Evolutionary conservation across 2,888 invertebrate species (phyloP), one percentile per base, ranked within the genome.

Genomic region (Oasisia sp.): DNA sequence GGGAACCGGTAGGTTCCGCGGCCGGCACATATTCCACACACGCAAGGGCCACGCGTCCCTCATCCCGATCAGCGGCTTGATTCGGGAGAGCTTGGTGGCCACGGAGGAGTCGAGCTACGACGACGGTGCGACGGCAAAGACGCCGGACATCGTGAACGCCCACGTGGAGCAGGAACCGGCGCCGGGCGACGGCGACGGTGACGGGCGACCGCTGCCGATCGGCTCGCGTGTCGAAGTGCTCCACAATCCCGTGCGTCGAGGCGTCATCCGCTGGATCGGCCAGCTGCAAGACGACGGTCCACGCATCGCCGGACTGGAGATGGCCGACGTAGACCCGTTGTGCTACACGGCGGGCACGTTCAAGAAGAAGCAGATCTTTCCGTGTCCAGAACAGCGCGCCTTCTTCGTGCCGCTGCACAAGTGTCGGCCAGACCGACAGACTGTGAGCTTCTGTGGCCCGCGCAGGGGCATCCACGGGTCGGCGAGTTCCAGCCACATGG

Each of bases 21-120:
- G 90, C 2, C 44, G 90, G 32, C 91, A 91, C 45, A 58, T 92
- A 19, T 92, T 92, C 89, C 38, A 14, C 9, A 74, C 89, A 14
- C 32, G 19, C 38, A 50, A 91, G 32, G 89, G 91, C 90, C 92
- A 92, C 32, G 92, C 92, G 4, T 92, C 92, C n/a, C 92, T 92
- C 32, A 91, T 92, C 9, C 92, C 92, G 38, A 91, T 92, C 9
- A 32, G 74, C 32, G 92, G 92, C 1, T 32, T 92, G 74, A 91
- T 92, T 19, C 44, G 32, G 89, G 89, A 74, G 27, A 27, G 74
- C 0, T 19, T 74, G 74, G 27, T 74, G 74, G 14, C 74, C 27
- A 5, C n/a, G 27, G 74, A 74, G 1, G 74, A 14, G 7, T 27
- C n/a, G 74, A 19, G 27, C n/a, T 74, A n/a, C 74, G 74, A 74